These are phyloP conservation scores for Tipula helvola DNA, from an alignment of 2,888 invertebrate genomes.

Conservation along the genomic window DNA sequence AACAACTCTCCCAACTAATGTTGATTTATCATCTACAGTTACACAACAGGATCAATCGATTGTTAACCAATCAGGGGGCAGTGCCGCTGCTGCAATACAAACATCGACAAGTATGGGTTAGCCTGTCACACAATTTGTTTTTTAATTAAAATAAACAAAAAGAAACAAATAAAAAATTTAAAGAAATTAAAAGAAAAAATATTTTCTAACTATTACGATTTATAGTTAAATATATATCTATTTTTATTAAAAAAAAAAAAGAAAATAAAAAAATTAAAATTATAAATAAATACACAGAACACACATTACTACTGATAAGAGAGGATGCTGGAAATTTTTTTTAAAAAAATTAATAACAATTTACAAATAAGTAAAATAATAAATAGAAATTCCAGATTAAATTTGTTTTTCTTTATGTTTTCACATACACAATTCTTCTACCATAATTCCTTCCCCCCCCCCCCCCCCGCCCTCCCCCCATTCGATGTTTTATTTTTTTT, in stretches of 20 bases:
- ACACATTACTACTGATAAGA: background rate
- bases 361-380: conserved; percentile 4
- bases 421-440: background rate
- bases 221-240: conserved; percentile 4
- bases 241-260: conserved; percentile 4
- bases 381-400: background rate
- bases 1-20: background rate
- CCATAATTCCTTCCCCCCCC: background rate
- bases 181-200: background rate
- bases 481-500: background rate
- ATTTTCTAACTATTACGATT: conserved; percentile 4
- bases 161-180: background rate
- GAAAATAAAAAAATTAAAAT: background rate
- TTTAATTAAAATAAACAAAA: background rate
- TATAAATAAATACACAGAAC: background rate
- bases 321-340: background rate
- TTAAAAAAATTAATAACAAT: background rate
- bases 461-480: background rate
- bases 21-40: conserved; percentile 6
- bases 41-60: background rate
- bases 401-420: background rate
- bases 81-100: background rate
- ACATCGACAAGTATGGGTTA: background rate
- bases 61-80: background rate
- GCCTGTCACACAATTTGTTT: conserved; percentile 5